Evolutionary conservation across 2,888 invertebrate species (phyloP), one percentile per base, ranked within the genome.

Genomic region (Pilophorus perplexus): DNA sequence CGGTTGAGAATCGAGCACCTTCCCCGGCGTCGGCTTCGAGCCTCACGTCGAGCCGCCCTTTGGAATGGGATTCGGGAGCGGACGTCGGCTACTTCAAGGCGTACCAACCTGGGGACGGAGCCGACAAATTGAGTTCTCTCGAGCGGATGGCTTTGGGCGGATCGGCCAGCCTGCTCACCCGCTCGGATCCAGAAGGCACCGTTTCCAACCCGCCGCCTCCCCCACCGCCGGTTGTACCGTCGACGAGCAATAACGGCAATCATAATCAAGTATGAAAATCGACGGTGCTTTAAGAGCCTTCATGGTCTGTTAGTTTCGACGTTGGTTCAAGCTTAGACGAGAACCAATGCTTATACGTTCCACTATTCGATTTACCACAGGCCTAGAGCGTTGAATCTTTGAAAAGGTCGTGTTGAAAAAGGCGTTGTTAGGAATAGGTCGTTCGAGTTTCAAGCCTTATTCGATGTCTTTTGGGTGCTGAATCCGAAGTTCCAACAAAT

Each of bases 21-120:
- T 64, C 68, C 4, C 89, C 90, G 1, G 84, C 88, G 16, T 90
- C 89, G 70, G 87, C 88, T 74, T 77, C 86, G 0, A 70, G 69
- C 38, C 42, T 68, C 20, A 84, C 87, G 57, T 87, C 88, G 0
- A 85, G 84, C 73, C 83, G 86, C 59, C 87, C 86, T 70, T 78
- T 92, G 1, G 92, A 92, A 79, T 92, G 92, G 92, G 92, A 92
- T 75, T 90, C 89, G 37, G 84, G 90, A 22, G 92, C 89, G 0
- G 92, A 92, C 78, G 89, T 92, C 46, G 92, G 92, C 0, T 92
- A 91, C 76, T 70, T 71, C 14, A 54, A 67, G 10, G 22, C 40
- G 6, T 62, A 38, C 20, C 60, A 52, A 28, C 23, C 27, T 54
- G 62, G 28, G 14, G n/a, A 44, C 12, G 40, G 50, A 40, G 22